Percentiles rank a stretch among this genome's conserved stretches.
These are phyloP conservation scores for Oxygymnocypris stewartii DNA, from an alignment of 2,113 vertebrate species.

Conservation along the genomic window DNA sequence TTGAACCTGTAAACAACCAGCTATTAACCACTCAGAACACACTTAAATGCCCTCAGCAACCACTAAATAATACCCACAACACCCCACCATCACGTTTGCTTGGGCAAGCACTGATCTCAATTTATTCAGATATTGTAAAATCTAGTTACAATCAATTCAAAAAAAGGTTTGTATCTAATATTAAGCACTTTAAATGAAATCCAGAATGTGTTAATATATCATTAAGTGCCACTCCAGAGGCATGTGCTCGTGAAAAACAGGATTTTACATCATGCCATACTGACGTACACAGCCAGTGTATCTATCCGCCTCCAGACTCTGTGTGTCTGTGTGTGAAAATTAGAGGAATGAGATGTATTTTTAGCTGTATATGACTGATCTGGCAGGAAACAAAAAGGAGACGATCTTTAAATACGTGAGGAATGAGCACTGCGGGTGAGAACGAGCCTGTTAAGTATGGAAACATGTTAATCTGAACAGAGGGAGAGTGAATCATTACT, in stretches of 20 bases:
- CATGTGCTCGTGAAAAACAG: neutral
- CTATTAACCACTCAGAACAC: no score
- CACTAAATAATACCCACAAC: no score
- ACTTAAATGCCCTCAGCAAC: no score
- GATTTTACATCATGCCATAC: neutral
- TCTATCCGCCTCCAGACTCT: constrained; percentile 19
- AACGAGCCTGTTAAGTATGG: neutral
- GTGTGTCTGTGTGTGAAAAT: constrained; percentile 2
- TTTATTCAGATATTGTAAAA: no score
- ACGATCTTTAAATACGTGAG: constrained; percentile 11
- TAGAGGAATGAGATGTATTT: constrained; percentile 26
- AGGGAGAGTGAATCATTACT: constrained; percentile 2
- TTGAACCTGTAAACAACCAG: no score
- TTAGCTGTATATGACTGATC: constrained; percentile 36
- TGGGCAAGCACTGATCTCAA: no score
- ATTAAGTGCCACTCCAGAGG: neutral
- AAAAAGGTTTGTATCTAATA: neutral
- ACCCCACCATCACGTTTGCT: no score
- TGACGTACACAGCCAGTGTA: constrained; percentile 4
- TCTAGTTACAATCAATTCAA: no score
- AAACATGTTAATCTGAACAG: neutral
- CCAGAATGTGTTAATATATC: neutral
- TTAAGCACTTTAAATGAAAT: neutral
- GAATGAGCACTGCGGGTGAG: neutral
- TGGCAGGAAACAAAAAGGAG: neutral